Percentiles rank a stretch among this genome's conserved stretches.
Conservation (phyloP, 2,113 vertebrate genomes). For the Aspiorhynchus laticeps region DNA sequence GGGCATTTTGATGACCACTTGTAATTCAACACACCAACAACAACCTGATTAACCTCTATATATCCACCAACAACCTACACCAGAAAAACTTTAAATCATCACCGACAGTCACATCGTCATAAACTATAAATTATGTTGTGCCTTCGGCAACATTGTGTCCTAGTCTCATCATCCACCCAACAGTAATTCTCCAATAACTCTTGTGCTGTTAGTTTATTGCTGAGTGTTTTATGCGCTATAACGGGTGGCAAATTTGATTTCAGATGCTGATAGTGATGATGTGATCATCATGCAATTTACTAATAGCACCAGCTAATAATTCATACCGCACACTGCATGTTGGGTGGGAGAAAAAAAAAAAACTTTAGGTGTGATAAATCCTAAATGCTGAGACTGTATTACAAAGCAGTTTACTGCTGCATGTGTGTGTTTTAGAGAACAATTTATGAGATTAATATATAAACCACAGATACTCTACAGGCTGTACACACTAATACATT, state of each 20-base stretch:
- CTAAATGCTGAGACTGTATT: constrained; percentile 49
- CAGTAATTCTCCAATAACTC: constrained; percentile 53
- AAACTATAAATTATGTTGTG: constrained; percentile 12
- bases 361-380: constrained; percentile 41
- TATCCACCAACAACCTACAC: not conserved
- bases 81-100: constrained; percentile 26
- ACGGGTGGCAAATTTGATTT: constrained; percentile 50
- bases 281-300: constrained; percentile 62
- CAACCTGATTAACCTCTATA: not conserved
- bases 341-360: not conserved
- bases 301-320: constrained; percentile 58
- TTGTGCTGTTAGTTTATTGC: constrained; percentile 47
- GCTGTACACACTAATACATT: constrained; percentile 44
- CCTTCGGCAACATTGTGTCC: not conserved
- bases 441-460: constrained; percentile 32
- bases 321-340: constrained; percentile 33
- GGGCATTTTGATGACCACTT: not conserved
- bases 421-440: constrained; percentile 26
- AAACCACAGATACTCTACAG: not conserved
- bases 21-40: not conserved
- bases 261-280: constrained; percentile 57
- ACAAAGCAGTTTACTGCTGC: constrained; percentile 19
- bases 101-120: constrained; percentile 12
- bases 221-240: constrained; percentile 35
- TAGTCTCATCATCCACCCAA: constrained; percentile 31